These are phyloP conservation scores for Protobothrops flavoviridis DNA, from an alignment of 2,113 vertebrate species.

Conservation along the genomic window DNA sequence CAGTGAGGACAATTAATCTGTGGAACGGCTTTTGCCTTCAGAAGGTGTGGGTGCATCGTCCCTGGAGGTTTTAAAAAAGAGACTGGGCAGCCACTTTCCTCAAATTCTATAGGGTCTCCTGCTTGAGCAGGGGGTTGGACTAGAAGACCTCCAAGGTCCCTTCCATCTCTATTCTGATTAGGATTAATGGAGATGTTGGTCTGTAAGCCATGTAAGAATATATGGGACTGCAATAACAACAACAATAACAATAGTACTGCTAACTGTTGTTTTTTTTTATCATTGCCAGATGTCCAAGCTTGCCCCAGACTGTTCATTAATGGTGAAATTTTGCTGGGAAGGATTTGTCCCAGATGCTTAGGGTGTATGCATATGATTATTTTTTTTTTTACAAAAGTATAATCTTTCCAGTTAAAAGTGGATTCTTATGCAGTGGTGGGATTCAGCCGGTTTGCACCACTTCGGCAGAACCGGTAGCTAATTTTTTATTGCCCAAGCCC, in stretches of 20 bases:
- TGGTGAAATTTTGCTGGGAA: neutral
- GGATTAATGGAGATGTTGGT: neutral
- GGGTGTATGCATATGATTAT: neutral
- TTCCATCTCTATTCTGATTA: neutral
- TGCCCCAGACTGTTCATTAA: neutral
- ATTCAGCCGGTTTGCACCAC: no score
- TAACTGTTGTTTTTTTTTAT: neutral
- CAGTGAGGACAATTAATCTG: neutral
- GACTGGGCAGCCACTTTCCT: neutral
- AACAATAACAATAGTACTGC: neutral
- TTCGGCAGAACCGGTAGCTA: no score
- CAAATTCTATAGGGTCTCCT: neutral
- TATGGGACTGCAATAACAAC: neutral
- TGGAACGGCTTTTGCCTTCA: neutral
- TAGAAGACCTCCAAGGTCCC: neutral
- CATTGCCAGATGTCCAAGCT: constrained; percentile 1
- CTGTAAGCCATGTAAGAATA: neutral
- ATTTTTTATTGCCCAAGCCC: no score
- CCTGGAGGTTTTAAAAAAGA: neutral
- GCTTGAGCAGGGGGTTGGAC: neutral
- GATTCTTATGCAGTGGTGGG: neutral
- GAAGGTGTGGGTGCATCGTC: neutral
- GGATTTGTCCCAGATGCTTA: neutral
- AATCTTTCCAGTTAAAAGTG: neutral
- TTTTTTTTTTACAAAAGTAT: neutral